These are phyloP conservation scores for Pristionchus exspectatus DNA, from an alignment of 2,888 invertebrate genomes.

Conservation along the genomic window DNA sequence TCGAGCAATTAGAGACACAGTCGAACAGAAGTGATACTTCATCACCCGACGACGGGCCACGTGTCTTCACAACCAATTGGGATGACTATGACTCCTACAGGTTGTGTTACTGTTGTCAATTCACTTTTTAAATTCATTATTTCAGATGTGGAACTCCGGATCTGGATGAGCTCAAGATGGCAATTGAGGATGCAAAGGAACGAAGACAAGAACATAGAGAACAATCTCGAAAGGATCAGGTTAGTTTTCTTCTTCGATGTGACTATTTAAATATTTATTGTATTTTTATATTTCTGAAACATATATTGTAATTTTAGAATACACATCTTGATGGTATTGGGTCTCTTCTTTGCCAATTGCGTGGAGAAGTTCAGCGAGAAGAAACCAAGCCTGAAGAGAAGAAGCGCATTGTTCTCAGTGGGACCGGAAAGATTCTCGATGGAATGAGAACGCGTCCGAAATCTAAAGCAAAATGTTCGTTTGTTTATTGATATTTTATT, in stretches of 20 bases:
- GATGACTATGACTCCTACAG: constrained; percentile 55
- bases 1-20: background rate
- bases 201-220: constrained; percentile 11
- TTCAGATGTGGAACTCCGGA: constrained; percentile 55
- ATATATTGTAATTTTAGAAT: background rate
- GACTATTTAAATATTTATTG: background rate
- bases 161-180: constrained; percentile 52
- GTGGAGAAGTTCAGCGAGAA: background rate
- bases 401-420: constrained; percentile 44
- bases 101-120: background rate
- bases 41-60: background rate
- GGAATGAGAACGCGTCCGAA: constrained; percentile 42
- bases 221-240: constrained; percentile 26
- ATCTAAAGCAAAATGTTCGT: constrained; percentile 42
- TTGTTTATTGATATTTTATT: background rate
- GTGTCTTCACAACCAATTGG: constrained; percentile 39
- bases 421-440: constrained; percentile 2
- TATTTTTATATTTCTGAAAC: background rate
- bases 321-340: constrained; percentile 46
- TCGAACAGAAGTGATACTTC: constrained; percentile 28
- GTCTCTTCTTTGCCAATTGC: background rate
- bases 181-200: constrained; percentile 39
- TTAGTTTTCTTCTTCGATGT: background rate
- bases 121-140: background rate
- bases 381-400: constrained; percentile 43